phyloP scores from a whole-genome alignment of 2,888 invertebrate genomes.

The Deroplatys truncata region DNA sequence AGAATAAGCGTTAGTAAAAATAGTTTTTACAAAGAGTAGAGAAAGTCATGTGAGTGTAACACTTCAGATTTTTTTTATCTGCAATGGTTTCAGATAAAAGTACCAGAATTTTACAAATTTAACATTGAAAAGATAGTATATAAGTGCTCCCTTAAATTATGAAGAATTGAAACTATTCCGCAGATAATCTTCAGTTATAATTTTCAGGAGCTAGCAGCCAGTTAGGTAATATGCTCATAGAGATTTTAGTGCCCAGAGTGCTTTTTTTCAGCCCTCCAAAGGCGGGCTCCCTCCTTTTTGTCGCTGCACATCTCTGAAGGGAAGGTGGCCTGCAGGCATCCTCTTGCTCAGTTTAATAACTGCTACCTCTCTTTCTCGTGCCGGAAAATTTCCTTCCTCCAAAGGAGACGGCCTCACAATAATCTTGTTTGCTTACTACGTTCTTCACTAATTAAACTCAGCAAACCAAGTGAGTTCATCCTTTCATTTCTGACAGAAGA shows the following conservation, averaged over 20 bases:
- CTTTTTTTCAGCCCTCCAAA: neutral
- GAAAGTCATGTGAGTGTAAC: too few relatives aligned
- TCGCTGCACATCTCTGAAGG: neutral
- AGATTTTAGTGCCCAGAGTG: neutral
- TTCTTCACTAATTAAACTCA: neutral
- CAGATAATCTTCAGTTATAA: too few relatives aligned
- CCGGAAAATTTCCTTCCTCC: neutral
- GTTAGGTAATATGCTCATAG: neutral
- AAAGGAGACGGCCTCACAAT: neutral
- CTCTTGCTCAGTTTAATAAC: neutral
- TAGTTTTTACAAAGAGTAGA: too few relatives aligned
- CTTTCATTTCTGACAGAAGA: neutral
- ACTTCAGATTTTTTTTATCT: too few relatives aligned
- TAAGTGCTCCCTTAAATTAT: neutral
- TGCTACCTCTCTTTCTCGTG: neutral
- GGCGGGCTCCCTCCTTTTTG: neutral
- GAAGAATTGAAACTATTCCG: neutral
- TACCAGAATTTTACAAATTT: too few relatives aligned
- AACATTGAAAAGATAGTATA: too few relatives aligned
- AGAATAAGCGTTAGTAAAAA: too few relatives aligned
- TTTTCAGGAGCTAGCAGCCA: neutral
- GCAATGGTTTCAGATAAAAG: too few relatives aligned
- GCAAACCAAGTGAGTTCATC: neutral
- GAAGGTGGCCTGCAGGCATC: neutral
- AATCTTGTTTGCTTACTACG: neutral